A percentile compares a stretch with the other conserved stretches of the same genome.
phyloP scores from a whole-genome alignment of 2,797 vertebrate genomes.

The Eidolon dupreanum region DNA sequence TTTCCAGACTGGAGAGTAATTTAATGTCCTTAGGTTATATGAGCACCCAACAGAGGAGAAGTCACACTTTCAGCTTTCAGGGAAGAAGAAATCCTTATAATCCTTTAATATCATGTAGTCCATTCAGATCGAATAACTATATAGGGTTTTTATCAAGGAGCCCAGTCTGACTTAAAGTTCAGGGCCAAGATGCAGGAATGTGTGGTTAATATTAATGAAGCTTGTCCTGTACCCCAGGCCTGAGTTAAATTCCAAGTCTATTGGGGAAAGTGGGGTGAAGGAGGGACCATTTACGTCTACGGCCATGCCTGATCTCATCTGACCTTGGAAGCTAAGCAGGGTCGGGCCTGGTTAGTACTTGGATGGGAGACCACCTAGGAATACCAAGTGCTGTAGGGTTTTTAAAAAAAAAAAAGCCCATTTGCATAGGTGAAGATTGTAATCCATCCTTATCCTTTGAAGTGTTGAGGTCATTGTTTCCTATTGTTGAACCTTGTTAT shows the following conservation, averaged over 20 bases:
- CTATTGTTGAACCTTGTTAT: neutral
- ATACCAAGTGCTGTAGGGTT: too few species aligned
- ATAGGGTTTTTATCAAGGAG: neutral
- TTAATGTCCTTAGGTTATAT: neutral
- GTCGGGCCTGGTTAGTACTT: too few species aligned
- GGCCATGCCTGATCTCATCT: too few species aligned
- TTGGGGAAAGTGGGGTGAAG: neutral
- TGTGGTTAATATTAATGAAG: neutral
- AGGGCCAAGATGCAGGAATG: neutral
- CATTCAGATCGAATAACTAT: neutral
- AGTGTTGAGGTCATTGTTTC: constrained; percentile 32
- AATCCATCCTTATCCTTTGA: neutral
- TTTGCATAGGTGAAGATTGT: neutral
- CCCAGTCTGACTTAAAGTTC: neutral
- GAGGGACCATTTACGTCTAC: neutral
- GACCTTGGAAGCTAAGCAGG: too few species aligned
- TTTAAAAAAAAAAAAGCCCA: neutral
- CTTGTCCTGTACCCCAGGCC: neutral
- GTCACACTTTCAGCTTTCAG: neutral
- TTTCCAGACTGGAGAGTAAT: neutral
- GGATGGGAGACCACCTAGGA: too few species aligned
- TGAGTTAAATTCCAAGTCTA: neutral
- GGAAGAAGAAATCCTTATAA: neutral
- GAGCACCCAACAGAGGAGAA: neutral
- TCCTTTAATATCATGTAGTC: neutral